A percentile compares a stretch with the other conserved stretches of the same genome.
These are phyloP conservation scores for Centropus bengalensis DNA, from an alignment of 2,113 vertebrate genomes.

Conservation along the genomic window DNA sequence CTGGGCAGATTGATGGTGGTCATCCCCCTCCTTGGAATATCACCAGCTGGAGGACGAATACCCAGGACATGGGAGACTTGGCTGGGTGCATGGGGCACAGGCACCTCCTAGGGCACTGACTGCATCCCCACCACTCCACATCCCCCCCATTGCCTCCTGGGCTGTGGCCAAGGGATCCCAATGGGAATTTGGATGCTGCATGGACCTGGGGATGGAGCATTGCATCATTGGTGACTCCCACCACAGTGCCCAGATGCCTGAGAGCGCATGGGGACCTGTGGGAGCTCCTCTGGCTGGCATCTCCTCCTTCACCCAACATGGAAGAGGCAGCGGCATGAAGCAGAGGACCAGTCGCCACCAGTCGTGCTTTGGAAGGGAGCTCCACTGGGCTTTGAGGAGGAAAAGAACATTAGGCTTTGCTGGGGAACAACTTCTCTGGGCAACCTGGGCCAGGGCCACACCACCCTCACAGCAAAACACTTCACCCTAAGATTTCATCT, in stretches of 20 bases:
- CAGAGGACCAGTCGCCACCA: background rate
- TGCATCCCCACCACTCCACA: background rate
- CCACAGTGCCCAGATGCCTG: accelerated
- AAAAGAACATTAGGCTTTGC: background rate
- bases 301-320: background rate
- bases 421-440: too few relatives aligned
- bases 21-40: background rate
- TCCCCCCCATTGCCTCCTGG: accelerated
- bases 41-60: background rate
- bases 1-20: background rate
- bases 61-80: accelerated
- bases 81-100: background rate
- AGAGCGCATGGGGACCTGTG: too few relatives aligned
- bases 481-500: too few relatives aligned
- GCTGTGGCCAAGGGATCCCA: background rate
- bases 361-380: accelerated
- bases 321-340: background rate
- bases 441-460: too few relatives aligned
- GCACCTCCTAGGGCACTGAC: background rate
- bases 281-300: background rate
- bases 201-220: background rate
- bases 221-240: background rate
- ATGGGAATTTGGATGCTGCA: accelerated
- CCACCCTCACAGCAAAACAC: too few relatives aligned
- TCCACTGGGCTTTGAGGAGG: background rate